Evolutionary conservation across 2,888 invertebrate species (phyloP), one percentile per base, ranked within the genome.

Genomic region (Cheilosia soror): DNA sequence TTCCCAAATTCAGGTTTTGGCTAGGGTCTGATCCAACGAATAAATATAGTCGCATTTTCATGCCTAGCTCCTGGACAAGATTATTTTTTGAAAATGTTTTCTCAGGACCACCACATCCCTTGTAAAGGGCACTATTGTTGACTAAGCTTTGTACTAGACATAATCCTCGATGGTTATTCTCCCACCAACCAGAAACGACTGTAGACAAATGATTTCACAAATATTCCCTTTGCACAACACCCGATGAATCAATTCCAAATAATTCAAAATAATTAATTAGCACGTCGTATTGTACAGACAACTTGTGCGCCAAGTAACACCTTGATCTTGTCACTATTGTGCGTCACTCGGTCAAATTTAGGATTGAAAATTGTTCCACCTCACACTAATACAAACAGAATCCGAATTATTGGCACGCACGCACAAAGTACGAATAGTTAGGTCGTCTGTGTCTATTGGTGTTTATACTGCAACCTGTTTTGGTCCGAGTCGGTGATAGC

Each of bases 301-400:
- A 65, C 25, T 51, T 44, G 40, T n/a, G 44, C 33, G 55, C 11
- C 55, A 42, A 9, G 44, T 51, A 51, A 7, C 76, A 76, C 76
- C 58, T 68, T 76, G 76, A 76, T 66, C 76, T 76, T 76, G 68
- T 25, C 76, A 13, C 15, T 27, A 20, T 4, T 29, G 47, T 29
- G 75, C 42, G 29, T 37, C 44, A 44, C 49, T 66, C 47, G 20
- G 25, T 15, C 47, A 9, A 15, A 44, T 15, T 55, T 58, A 25
- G 49, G 65, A 75, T 40, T 65, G 4, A 37, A 49, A 75, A 31
- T 49, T 75, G 58, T n/a, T 42, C 76, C 60, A 27, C 25, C 57
- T 65, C n/a, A 44, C 31, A 51, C 53, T 33, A 63, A 11, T n/a
- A 63, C 40, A 33, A 11, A 63, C 9, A 31, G 2, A 47, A 51